Percentiles rank a stretch among this genome's conserved stretches.
Conservation (phyloP, 2,888 invertebrate genomes). For the Phymatocera aterrima region DNA sequence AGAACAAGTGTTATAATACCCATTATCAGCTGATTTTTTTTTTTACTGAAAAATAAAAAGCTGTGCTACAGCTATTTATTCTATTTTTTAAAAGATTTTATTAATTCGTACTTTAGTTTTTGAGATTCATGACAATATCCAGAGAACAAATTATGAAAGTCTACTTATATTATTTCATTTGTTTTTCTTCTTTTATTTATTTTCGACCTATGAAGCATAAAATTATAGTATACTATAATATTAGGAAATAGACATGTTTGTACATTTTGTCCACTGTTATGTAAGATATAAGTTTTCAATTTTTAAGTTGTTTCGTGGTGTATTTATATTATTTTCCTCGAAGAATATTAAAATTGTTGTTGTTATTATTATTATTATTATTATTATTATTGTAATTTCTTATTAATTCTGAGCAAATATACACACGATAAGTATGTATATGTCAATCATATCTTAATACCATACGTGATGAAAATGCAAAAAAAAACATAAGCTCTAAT, state of each 20-base stretch:
- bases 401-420: slow-evolving; percentile 1
- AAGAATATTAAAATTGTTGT: slow-evolving; percentile 38
- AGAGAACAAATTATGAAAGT: slow-evolving; percentile 40
- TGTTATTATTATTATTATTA: slow-evolving; percentile 39
- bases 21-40: slow-evolving; percentile 9
- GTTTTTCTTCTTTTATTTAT: no score
- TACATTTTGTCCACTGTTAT: slow-evolving; percentile 47
- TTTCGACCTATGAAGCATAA: slow-evolving; percentile 18
- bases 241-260: slow-evolving; percentile 42
- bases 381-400: slow-evolving; percentile 4
- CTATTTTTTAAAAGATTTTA: not conserved
- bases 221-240: not conserved
- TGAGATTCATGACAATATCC: slow-evolving; percentile 14
- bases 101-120: not conserved
- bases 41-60: not conserved
- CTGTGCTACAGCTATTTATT: not conserved
- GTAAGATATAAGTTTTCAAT: slow-evolving; percentile 29
- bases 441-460: slow-evolving; percentile 17
- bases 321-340: slow-evolving; percentile 42
- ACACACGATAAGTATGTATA: no score
- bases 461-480: slow-evolving; percentile 36
- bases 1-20: slow-evolving; percentile 16
- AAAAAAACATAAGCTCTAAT: slow-evolving; percentile 22
- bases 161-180: slow-evolving; percentile 40
- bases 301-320: slow-evolving; percentile 46